Percentiles rank a stretch among this genome's conserved stretches.
phyloP scores from a whole-genome alignment of 2,888 invertebrate species.

The Labia minor region DNA sequence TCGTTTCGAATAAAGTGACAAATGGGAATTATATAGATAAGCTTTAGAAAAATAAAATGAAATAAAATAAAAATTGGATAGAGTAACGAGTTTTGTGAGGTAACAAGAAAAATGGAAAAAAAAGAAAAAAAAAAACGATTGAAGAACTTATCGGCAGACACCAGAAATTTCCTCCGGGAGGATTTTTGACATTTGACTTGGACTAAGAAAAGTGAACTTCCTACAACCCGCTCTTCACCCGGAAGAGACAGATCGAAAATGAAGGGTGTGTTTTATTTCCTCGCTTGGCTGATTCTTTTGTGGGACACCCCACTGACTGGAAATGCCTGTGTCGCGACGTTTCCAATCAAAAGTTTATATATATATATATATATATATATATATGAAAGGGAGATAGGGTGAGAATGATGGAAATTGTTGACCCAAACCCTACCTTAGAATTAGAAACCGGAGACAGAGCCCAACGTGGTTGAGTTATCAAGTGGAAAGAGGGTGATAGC shows the following conservation, averaged over 20 bases:
- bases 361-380: background rate
- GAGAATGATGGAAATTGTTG: background rate
- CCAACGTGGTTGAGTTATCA: background rate
- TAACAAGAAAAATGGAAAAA: background rate
- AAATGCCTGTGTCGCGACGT: background rate
- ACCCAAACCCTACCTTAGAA: background rate
- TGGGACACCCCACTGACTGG: background rate
- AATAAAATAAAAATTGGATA: no score
- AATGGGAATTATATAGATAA: no score
- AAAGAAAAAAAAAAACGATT: background rate
- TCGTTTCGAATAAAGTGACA: no score
- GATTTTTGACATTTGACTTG: constrained; percentile 13
- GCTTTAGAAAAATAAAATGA: no score
- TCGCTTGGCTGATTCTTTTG: background rate
- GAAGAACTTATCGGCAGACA: background rate
- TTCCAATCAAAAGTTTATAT: constrained; percentile 13
- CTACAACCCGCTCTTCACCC: no score
- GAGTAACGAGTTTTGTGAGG: no score
- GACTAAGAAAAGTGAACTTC: constrained; percentile 13
- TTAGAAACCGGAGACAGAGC: background rate
- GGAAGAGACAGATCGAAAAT: background rate
- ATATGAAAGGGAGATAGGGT: no score
- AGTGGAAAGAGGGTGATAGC: background rate
- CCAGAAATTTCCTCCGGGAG: background rate
- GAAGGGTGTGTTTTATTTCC: constrained; percentile 13